Evolutionary conservation across 2,888 invertebrate species (phyloP).

Genomic region (Sclerodermus sp.): DNA sequence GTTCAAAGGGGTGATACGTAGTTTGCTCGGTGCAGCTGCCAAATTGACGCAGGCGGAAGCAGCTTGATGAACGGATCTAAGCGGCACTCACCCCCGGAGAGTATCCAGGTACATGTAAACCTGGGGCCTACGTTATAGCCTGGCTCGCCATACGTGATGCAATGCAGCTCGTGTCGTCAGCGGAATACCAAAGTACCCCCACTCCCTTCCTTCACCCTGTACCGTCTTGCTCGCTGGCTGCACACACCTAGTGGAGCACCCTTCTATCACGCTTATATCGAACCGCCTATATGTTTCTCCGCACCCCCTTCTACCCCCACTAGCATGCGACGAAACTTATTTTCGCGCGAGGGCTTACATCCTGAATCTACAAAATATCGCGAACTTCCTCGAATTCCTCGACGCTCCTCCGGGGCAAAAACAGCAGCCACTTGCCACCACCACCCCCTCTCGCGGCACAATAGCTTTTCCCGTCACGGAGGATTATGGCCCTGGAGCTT

Average conservation of each 20-base stretch:
- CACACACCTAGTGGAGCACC: slow-evolving; percentile 14
- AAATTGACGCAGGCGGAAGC: neutral
- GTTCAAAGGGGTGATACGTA: neutral
- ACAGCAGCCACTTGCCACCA: too few relatives aligned
- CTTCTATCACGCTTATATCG: slow-evolving; percentile 33
- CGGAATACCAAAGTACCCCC: slow-evolving; percentile 40
- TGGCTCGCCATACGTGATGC: slow-evolving; percentile 43
- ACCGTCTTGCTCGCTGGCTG: neutral
- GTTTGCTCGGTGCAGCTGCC: neutral
- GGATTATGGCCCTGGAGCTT: too few relatives aligned
- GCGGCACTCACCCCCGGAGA: neutral
- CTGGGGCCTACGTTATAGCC: slow-evolving; percentile 38
- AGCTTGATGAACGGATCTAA: neutral
- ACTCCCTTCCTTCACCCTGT: slow-evolving; percentile 4
- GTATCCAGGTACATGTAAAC: slow-evolving; percentile 36
- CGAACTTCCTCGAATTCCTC: too few relatives aligned
- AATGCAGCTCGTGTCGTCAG: slow-evolving; percentile 40
- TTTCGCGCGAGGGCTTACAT: slow-evolving; percentile 35
- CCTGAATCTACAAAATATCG: slow-evolving; percentile 36
- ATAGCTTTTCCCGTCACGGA: too few relatives aligned
- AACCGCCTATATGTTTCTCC: slow-evolving; percentile 26
- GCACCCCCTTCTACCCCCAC: slow-evolving; percentile 13
- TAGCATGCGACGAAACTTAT: slow-evolving; percentile 39
- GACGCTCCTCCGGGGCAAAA: too few relatives aligned
- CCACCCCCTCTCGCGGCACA: too few relatives aligned